Conservation (phyloP, 2,888 invertebrate genomes). For the Zele albiditarsus region DNA sequence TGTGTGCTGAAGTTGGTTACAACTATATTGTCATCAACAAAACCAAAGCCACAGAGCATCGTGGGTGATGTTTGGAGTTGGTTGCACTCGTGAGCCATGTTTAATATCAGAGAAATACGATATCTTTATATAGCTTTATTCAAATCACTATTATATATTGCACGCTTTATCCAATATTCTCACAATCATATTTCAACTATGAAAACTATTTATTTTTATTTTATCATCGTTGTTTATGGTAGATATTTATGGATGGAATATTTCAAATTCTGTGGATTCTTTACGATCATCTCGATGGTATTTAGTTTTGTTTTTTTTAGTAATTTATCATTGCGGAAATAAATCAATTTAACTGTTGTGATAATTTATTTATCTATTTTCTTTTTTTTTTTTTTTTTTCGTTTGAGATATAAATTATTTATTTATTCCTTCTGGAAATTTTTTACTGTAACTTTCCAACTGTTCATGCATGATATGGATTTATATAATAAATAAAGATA, state of each 20-base stretch:
- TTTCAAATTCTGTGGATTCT: background rate
- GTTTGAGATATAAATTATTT: background rate
- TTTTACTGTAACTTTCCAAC: background rate
- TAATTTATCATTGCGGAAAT: background rate
- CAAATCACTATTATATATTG: background rate
- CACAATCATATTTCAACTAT: no score
- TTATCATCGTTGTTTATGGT: background rate
- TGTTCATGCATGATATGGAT: background rate
- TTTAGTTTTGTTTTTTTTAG: background rate
- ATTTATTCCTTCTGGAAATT: background rate
- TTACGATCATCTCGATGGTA: background rate
- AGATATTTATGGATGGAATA: background rate
- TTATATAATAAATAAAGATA: background rate
- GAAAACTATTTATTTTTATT: background rate
- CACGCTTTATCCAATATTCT: background rate
- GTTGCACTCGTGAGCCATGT: background rate
- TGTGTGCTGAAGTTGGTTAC: background rate
- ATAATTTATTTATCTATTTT: background rate
- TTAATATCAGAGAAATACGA: background rate
- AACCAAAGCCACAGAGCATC: background rate
- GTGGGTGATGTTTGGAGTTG: background rate
- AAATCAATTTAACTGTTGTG: background rate
- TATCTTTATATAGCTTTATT: background rate
- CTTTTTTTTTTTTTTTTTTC: background rate
- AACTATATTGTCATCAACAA: background rate